A percentile compares a stretch with the other conserved stretches of the same genome.
Conservation (phyloP, 2,888 invertebrate species). For the Agonopterix subpropinquella region DNA sequence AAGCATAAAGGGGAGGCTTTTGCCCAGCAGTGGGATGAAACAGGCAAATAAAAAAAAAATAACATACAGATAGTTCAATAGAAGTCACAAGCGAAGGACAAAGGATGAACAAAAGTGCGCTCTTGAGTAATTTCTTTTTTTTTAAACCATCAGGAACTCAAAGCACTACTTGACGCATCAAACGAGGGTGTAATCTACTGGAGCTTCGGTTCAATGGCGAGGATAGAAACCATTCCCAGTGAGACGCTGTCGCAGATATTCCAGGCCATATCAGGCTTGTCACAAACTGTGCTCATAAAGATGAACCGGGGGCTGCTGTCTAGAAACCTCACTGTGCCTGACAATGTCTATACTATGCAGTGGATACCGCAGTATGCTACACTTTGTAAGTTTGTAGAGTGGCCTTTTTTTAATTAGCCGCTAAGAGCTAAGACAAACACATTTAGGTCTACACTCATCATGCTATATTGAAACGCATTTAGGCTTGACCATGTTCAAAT, state of each 20-base stretch:
- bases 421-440: too few species aligned
- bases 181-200: conserved; percentile 73
- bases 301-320: conserved; percentile 65
- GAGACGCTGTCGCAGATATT: conserved; percentile 63
- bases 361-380: conserved; percentile 76
- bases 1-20: too few species aligned
- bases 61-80: too few species aligned
- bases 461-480: too few species aligned
- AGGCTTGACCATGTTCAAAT: too few species aligned
- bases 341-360: conserved; percentile 64
- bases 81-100: too few species aligned
- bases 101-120: too few species aligned
- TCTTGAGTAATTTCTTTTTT: neutral
- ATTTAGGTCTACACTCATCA: too few species aligned
- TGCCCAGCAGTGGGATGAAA: too few species aligned
- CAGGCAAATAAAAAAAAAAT: too few species aligned
- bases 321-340: conserved; percentile 59
- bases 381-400: conserved; percentile 50
- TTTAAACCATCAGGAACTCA: conserved; percentile 44
- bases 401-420: too few species aligned
- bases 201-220: conserved; percentile 76
- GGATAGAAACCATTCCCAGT: conserved; percentile 69
- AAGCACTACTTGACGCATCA: conserved; percentile 56
- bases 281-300: conserved; percentile 74
- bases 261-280: conserved; percentile 63